Base-by-base conservation (phyloP, 2,797 vertebrate genomes). In the Telmatherina bonti region DNA sequence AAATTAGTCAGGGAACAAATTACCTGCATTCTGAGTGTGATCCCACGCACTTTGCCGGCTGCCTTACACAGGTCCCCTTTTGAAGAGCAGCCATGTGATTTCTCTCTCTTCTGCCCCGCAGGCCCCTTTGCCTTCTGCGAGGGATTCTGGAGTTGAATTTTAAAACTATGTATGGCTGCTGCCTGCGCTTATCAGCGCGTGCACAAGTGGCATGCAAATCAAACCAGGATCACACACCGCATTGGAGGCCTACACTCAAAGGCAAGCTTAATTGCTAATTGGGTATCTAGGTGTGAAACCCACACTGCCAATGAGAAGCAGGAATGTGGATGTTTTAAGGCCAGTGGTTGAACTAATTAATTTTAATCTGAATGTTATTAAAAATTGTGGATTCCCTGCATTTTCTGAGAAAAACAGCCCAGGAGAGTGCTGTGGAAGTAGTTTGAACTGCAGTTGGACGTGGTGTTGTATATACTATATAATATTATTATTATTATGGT, bases 251-350 rank as follows among this genome's bases (percentile, higher is more conserved):
- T 88, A 69, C 90, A 93, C 94, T 94, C 92, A 92, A 92, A 93
- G 92, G 92, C 92, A 94, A 92, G 92, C 91, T 94, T 94, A 93
- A 95, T 94, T 94, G 93, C 92, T 94, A 94, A 94, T 93, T 93
- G 92, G 89, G 90, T 92, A 91, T 89, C 88, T 91, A 94, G 92
- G 94, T 93, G 93, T 93, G 93, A 93, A 94, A 93, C 88, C 83
- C 79, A 79, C 85, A 85, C 91, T 92, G 90, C 90, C 91, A 92
- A 91, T 85, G 87, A 90, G 85, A 79, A 78, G 84, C 83, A 79
- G 85, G 85, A 85, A 75, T 85, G 87, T 88, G 90, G 88, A 92
- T 93, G 91, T 93, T 94, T 94, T 92, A 93, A 91, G 91, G 93
- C 91, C 89, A 90, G 90, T 85, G 90, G 88, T 91, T 92, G 90